Base-by-base conservation (phyloP, 1,140 invertebrate species). In the Argopecten irradians region DNA sequence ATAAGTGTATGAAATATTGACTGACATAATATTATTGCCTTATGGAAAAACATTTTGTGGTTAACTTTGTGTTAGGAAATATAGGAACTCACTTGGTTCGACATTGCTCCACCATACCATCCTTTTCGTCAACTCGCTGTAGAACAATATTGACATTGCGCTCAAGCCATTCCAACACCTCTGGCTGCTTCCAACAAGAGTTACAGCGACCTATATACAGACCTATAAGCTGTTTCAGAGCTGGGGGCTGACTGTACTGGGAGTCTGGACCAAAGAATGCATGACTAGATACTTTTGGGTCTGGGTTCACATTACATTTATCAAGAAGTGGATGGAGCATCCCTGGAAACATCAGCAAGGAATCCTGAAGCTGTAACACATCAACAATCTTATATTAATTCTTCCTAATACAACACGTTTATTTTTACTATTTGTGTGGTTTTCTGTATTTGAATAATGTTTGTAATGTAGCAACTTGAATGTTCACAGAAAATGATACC, bases 281-380 rank as follows among this genome's bases (percentile, higher is more conserved):
- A 93, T 97, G 97, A 90, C 93, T 95, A 41, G 95, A 92, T 34
- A 98, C 97, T 91, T 96, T 95, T 36, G 96, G 95, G 94, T 98
- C 97, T 11, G 97, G 96, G 92, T 97, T 96, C 36, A 98, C 96
- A 34, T 96, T 96, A 95, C 98, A 98, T 95, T 98, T 98, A 82
- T 98, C 97, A 36, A 98, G 92, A 19, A 98, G 95, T 0, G 97
- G 96, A 28, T 96, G 93, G 5, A 99, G 93, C 11, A 98, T 96
- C 8, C 97, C 97, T 1, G 98, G 98, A 95, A 98, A 99, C 97
- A 97, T 97, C 3, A 98, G 95, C 11, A 99, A 95, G 22, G 98
- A 97, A 88, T 97, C 96, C 94, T 98, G 97, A 28, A 99, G 94
- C 86, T 95, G 89, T 41, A 86, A 88, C 89, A 16, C 82, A 82